Percentiles rank a stretch among this genome's conserved stretches.
phyloP scores from a whole-genome alignment of 2,797 vertebrate genomes.

The Champsocephalus esox region DNA sequence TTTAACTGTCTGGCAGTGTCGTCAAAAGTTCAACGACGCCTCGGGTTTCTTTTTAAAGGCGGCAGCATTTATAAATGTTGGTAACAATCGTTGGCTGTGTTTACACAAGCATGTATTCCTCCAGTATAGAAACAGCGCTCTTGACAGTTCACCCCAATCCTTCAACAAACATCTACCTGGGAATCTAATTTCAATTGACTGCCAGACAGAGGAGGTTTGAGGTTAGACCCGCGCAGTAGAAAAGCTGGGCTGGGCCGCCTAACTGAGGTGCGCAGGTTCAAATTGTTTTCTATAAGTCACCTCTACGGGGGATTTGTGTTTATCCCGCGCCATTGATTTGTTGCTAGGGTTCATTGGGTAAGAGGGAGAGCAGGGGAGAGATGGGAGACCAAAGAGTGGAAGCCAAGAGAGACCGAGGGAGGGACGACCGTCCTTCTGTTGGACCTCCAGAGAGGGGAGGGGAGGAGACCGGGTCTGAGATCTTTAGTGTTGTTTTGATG shows the following conservation, averaged over 20 bases:
- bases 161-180: constrained; percentile 57
- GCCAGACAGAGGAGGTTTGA: constrained; percentile 76
- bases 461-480: not conserved
- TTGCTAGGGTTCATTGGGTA: constrained; percentile 72
- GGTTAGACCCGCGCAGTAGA: constrained; percentile 78
- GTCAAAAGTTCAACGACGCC: constrained; percentile 3
- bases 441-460: constrained; percentile 33
- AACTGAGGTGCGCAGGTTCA: constrained; percentile 74
- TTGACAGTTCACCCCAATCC: constrained; percentile 43
- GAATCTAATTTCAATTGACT: constrained; percentile 82
- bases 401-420: constrained; percentile 45
- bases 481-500: not conserved
- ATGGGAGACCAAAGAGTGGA: constrained; percentile 56
- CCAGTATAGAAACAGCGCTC: constrained; percentile 37
- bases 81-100: constrained; percentile 47
- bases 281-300: constrained; percentile 85
- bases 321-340: constrained; percentile 82
- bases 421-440: constrained; percentile 55
- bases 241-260: constrained; percentile 61
- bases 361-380: constrained; percentile 51
- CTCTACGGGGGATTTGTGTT: constrained; percentile 81
- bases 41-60: constrained; percentile 33
- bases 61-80: constrained; percentile 36
- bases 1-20: not conserved
- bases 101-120: constrained; percentile 66